A percentile compares a stretch with the other conserved stretches of the same genome.
Evolutionary conservation across 2,113 vertebrate species (phyloP).

Genomic region (Shinisaurus crocodilurus): DNA sequence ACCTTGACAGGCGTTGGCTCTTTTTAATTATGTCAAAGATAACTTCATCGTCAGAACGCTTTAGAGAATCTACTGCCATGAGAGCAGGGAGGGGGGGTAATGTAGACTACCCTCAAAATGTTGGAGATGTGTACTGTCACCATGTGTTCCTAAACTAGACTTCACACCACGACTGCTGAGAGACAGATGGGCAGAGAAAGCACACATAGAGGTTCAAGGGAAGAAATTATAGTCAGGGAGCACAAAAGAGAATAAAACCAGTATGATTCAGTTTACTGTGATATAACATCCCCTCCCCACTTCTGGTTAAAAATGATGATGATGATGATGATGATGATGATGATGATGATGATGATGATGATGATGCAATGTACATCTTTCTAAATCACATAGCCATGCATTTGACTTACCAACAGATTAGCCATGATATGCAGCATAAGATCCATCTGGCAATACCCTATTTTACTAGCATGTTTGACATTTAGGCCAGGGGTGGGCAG

Average conservation of each 20-base stretch:
- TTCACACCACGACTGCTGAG: neutral
- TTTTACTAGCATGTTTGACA: neutral
- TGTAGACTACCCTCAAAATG: neutral
- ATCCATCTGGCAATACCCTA: neutral
- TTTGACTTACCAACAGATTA: neutral
- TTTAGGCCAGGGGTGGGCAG: neutral
- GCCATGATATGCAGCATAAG: neutral
- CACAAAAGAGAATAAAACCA: neutral
- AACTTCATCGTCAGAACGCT: conserved; percentile 17
- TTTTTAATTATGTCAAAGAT: conserved; percentile 22
- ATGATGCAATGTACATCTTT: neutral
- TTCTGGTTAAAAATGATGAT: neutral
- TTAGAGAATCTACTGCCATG: neutral
- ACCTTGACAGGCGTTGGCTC: conserved; percentile 40
- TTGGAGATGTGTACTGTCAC: neutral
- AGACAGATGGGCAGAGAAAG: neutral
- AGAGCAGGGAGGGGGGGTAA: neutral
- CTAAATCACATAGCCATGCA: neutral
- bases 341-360: no score
- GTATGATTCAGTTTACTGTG: neutral
- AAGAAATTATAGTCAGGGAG: neutral
- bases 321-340: no score
- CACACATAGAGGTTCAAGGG: neutral
- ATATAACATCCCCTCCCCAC: neutral
- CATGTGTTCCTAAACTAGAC: neutral